Percentiles rank a stretch among this genome's conserved stretches.
Evolutionary conservation across 2,888 invertebrate genomes (phyloP).

Genomic region (Oscheius sp.): DNA sequence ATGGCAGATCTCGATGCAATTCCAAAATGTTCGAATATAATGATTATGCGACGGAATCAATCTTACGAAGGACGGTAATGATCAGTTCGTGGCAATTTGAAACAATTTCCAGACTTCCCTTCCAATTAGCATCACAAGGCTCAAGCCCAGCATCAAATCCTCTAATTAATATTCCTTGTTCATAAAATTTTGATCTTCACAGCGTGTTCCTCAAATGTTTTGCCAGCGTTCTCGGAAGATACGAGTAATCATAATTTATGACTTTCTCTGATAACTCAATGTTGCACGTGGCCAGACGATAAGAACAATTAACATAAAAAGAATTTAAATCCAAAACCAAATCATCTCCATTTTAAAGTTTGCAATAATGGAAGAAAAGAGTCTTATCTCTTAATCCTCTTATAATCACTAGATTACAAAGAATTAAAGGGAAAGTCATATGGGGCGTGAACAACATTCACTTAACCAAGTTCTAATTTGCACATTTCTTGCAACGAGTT

Average conservation of each 20-base stretch:
- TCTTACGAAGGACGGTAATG: conserved; percentile 18
- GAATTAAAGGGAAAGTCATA: too few species aligned
- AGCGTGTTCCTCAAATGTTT: neutral
- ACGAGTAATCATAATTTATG: neutral
- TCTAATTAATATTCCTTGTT: conserved; percentile 6
- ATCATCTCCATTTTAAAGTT: too few species aligned
- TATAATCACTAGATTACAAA: too few species aligned
- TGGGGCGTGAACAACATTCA: too few species aligned
- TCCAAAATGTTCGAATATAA: conserved; percentile 26
- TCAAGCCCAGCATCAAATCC: conserved; percentile 12
- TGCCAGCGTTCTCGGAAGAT: neutral
- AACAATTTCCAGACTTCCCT: neutral
- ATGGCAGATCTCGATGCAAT: conserved; percentile 7
- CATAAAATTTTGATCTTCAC: neutral
- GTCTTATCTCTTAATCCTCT: too few species aligned
- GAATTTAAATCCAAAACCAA: too few species aligned
- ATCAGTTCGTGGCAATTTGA: neutral
- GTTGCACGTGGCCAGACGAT: neutral
- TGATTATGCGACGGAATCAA: conserved; percentile 10
- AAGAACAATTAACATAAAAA: neutral
- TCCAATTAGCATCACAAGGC: conserved; percentile 16
- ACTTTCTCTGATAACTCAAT: neutral
- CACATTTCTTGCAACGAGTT: too few species aligned
- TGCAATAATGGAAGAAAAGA: too few species aligned
- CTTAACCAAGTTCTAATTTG: too few species aligned